Conservation (phyloP, 2,113 vertebrate species). For the Peromyscus maniculatus region DNA sequence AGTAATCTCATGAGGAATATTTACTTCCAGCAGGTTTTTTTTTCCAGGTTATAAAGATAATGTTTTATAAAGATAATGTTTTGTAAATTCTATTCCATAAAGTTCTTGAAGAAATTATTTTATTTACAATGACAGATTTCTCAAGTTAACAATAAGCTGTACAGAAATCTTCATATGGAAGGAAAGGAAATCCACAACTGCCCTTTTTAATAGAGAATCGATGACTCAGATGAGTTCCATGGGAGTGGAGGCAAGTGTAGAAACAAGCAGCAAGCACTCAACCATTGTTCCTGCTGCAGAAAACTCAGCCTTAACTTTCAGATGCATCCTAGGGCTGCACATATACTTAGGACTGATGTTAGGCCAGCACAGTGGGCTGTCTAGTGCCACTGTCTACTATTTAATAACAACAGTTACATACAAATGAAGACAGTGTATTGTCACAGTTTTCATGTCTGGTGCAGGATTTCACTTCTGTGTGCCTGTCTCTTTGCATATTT, state of each 20-base stretch:
- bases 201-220: constrained; percentile 83
- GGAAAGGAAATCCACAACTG: constrained; percentile 82
- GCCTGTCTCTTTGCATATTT: neutral
- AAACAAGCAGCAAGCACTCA: constrained; percentile 81
- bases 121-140: constrained; percentile 88
- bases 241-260: neutral
- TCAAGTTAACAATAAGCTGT: constrained; percentile 78
- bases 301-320: constrained; percentile 80
- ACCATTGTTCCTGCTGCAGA: constrained; percentile 83
- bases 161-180: constrained; percentile 74
- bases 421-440: no score
- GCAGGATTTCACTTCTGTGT: neutral
- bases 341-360: constrained; percentile 88
- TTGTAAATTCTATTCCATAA: constrained; percentile 79
- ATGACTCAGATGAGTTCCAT: constrained; percentile 86
- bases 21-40: constrained; percentile 72
- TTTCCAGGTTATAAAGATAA: constrained; percentile 3
- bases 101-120: constrained; percentile 67
- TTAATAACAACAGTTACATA: constrained; percentile 96
- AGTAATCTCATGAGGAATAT: constrained; percentile 40
- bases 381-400: constrained; percentile 84
- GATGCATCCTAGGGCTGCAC: constrained; percentile 85
- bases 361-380: constrained; percentile 90
- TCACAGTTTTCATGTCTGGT: no score
- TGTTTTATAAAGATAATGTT: constrained; percentile 37